A percentile compares a stretch with the other conserved stretches of the same genome.
These are phyloP conservation scores for Sparidentex hasta DNA, from an alignment of 2,797 vertebrate genomes.

Conservation along the genomic window DNA sequence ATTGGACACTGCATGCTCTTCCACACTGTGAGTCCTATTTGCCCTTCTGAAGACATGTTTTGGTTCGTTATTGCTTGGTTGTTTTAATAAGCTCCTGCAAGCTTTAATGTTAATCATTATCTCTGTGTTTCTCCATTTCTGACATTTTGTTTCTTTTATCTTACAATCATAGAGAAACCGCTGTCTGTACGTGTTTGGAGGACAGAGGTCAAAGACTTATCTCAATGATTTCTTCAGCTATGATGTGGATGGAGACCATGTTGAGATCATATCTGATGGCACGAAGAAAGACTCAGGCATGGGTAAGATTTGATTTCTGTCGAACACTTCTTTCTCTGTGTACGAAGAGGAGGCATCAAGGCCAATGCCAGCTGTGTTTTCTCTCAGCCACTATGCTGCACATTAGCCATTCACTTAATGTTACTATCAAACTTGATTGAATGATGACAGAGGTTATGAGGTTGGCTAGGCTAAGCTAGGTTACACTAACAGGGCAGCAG, in stretches of 20 bases:
- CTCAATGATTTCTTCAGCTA: constrained; percentile 99
- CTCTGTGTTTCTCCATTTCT: constrained; percentile 17
- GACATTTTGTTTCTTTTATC: constrained; percentile 31
- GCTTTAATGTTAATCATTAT: background rate
- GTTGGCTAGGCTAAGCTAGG: no score
- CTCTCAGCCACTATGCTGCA: no score
- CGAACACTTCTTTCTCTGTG: background rate
- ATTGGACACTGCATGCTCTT: constrained; percentile 99
- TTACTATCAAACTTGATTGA: no score
- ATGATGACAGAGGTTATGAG: no score
- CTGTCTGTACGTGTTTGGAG: constrained; percentile 97
- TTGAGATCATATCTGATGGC: constrained; percentile 98
- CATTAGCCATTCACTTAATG: no score
- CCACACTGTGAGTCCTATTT: constrained; percentile 84
- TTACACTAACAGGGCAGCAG: no score
- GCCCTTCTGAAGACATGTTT: background rate
- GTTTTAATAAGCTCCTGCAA: background rate
- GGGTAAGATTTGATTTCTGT: constrained; percentile 85
- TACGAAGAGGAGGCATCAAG: background rate
- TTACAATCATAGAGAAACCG: constrained; percentile 91
- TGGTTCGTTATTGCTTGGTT: background rate
- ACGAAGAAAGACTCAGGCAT: constrained; percentile 99
- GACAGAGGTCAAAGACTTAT: constrained; percentile 98
- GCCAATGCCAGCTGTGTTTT: background rate
- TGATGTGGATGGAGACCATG: constrained; percentile 96